Base-by-base conservation (phyloP, 2,888 invertebrate species). In the Subacronicta megacephala region DNA sequence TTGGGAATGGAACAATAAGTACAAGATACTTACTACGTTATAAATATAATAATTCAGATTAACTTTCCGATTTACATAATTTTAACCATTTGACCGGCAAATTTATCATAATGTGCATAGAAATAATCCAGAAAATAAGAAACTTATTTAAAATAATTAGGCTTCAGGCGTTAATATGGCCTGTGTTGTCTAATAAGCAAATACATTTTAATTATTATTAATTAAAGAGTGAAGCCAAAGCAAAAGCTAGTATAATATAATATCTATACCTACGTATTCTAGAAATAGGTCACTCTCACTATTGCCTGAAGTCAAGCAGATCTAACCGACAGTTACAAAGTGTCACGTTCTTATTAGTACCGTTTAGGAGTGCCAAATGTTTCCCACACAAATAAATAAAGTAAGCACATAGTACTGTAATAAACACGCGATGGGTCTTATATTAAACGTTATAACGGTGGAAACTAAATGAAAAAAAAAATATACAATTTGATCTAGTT, bases 311-410 rank as follows among this genome's bases (percentile, higher is more conserved):
- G 26, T 26, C 23, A 13, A 49, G 43, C 15, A 42, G 10, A 38
- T 33, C 4, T 37, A 44, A 42, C 41, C 23, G 47, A 2, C 35
- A 46, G 16, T 60, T 50, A 50, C 15, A 51, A 31, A 44, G 53
- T 62, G 56, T 50, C 69, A 56, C 52, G 43, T 49, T 62, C 41
- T 46, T 52, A 53, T 62, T 66, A 51, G 50, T 42, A 38, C 12
- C 40, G 54, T 57, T 62, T 62, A 53, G 33, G 16, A 42, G 43
- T 31, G 43, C 20, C 36, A 45, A 56, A 12, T 37, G 45, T 35
- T 35, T 47, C 31, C 18, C 38, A 40, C 41, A 53, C n/a, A 33
- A 20, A 17, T 15, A 45, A 36, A 29, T 36, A 43, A n/a, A n/a
- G 17, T 10, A 29, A 13, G 29, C 10, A 38, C 13, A 17, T 9